These are phyloP conservation scores for Crotalus horridus DNA, from an alignment of 2,113 vertebrate genomes.

Conservation along the genomic window DNA sequence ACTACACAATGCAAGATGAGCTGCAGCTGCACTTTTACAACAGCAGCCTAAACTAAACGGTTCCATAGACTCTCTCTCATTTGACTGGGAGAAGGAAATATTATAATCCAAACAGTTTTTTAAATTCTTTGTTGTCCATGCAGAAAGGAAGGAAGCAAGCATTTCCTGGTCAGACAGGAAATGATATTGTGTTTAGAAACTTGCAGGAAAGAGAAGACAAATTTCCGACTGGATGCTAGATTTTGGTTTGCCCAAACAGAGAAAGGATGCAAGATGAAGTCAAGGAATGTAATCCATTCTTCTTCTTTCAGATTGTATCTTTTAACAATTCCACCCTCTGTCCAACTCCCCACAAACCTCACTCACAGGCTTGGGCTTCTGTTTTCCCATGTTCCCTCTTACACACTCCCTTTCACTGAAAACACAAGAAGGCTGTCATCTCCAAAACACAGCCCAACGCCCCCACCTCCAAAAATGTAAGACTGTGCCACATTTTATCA, in stretches of 20 bases:
- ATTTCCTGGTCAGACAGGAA: conserved; percentile 76
- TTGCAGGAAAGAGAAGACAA: conserved; percentile 58
- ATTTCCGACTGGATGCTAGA: conserved; percentile 64
- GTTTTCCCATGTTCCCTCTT: background rate
- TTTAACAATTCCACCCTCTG: background rate
- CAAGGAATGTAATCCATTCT: background rate
- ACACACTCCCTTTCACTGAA: background rate
- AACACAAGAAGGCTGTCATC: background rate
- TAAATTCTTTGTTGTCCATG: conserved; percentile 32
- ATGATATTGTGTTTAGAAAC: conserved; percentile 57
- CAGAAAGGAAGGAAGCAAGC: conserved; percentile 63
- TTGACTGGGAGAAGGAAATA: conserved; percentile 11
- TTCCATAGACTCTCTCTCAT: background rate
- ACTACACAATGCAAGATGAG: background rate
- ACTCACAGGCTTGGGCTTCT: background rate
- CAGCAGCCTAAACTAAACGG: background rate
- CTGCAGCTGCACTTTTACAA: background rate
- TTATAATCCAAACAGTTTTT: conserved; percentile 2
- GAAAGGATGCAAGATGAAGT: conserved; percentile 14
- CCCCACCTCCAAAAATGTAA: background rate
- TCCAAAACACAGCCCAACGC: background rate
- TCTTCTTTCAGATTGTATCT: background rate
- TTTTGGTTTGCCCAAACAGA: conserved; percentile 31
- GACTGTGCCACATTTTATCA: background rate
- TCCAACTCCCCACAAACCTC: background rate